Base-by-base conservation (phyloP, 2,888 invertebrate species). In the Lasioglossum villosulum region DNA sequence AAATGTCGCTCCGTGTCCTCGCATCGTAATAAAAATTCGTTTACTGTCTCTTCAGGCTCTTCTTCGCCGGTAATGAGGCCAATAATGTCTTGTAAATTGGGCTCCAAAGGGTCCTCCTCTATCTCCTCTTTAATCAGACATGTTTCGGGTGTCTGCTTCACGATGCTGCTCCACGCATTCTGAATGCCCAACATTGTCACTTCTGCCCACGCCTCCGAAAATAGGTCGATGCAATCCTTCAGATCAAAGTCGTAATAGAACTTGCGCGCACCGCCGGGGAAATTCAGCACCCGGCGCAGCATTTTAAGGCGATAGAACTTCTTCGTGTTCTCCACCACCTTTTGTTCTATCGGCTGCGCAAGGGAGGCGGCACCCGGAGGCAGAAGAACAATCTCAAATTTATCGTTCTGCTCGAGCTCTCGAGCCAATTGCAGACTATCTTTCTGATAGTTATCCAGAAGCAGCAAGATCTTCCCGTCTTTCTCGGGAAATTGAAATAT, bases 141-240 rank as follows among this genome's bases (percentile, higher is more conserved):
- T 12, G n/a, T 48, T 27, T 39, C 52, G 5, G 39, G 8, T 16
- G 4, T n/a, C 10, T 52, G 45, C 5, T 52, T 52, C 27, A 77
- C 39, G n/a, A 77, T 70, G 37, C 14, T 37, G 23, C 10, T 39
- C 77, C 77, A 77, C 16, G 52, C 34, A 19, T 70, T 52, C n/a
- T 52, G 77, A 68, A 77, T 30, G 10, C 8, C 12, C 12, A 70
- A 5, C 4, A 5, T 34, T 34, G 34, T 76, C 4, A 77, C 52
- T 4, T 77, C 52, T 6, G 52, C 6, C 68, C 77, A 77, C 2
- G 77, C 77, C 39, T 52, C 52, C 52, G 14, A 52, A 16, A 77
- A 52, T 27, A 77, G 37, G 19, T 77, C 77, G n/a, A 77, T 77
- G 27, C 77, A 77, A 52, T 77, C 77, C 27, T 70, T 77, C 14